Percentiles rank a stretch among this genome's conserved stretches.
These are phyloP conservation scores for Drosophila hydei DNA, from an alignment of 1,140 invertebrate genomes.

Conservation along the genomic window DNA sequence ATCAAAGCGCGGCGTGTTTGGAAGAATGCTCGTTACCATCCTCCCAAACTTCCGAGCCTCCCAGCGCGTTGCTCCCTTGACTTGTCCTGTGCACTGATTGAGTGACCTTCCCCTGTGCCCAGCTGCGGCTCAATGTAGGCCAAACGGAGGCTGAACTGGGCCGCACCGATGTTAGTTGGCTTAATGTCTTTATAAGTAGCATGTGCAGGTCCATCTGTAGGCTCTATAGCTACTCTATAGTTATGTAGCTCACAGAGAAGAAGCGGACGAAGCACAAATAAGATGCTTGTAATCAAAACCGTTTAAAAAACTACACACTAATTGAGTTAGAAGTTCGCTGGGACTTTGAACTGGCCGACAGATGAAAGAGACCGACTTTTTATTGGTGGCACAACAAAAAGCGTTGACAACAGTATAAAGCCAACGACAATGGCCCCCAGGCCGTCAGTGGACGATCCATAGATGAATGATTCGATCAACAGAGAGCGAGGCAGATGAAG, in stretches of 20 bases:
- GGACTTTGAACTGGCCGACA: conserved; percentile 71
- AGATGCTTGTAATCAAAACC: conserved; percentile 80
- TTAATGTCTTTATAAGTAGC: conserved; percentile 80
- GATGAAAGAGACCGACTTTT: conserved; percentile 63
- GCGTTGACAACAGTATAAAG: conserved; percentile 80
- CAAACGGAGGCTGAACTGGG: conserved; percentile 34
- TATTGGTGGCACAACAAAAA: conserved; percentile 81
- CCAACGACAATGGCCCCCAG: conserved; percentile 69
- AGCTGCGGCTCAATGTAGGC: conserved; percentile 41
- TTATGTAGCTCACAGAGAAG: conserved; percentile 8
- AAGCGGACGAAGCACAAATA: conserved; percentile 28
- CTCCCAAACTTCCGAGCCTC: not conserved
- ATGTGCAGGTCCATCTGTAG: conserved; percentile 16
- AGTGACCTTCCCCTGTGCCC: conserved; percentile 63
- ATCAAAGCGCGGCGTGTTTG: conserved; percentile 65
- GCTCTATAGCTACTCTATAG: conserved; percentile 1
- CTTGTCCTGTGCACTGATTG: conserved; percentile 46
- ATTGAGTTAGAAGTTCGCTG: conserved; percentile 78
- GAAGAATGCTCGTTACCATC: conserved; percentile 20
- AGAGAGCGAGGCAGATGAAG: not conserved
- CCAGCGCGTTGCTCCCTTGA: not conserved
- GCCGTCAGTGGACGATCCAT: conserved; percentile 28
- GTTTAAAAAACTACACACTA: conserved; percentile 79
- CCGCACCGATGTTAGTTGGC: conserved; percentile 47
- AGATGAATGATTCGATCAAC: conserved; percentile 47